Conservation (phyloP, 2,113 vertebrate species). For the Oxyruncus cristatus region DNA sequence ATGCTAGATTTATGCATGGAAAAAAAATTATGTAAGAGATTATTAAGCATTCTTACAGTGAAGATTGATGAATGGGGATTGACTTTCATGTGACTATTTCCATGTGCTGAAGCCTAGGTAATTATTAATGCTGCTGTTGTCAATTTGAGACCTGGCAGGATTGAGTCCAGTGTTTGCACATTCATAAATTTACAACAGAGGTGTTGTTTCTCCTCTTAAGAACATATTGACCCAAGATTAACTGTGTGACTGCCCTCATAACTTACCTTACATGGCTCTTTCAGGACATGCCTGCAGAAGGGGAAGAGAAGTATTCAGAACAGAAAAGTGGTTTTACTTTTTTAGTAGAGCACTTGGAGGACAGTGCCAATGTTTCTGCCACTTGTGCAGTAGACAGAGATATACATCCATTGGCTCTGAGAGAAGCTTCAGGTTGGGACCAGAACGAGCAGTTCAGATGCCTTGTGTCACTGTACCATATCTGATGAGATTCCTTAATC, state of each 20-base stretch:
- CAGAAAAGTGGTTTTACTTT: not conserved
- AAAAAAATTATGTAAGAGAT: not conserved
- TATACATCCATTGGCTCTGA: not conserved
- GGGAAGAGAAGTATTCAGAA: not conserved
- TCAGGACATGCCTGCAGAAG: not conserved
- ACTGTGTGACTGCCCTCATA: not conserved
- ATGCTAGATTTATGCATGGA: not conserved
- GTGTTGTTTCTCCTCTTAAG: not conserved
- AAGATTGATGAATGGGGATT: conserved; percentile 2
- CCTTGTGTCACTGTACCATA: not conserved
- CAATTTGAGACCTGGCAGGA: not conserved
- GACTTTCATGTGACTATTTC: not conserved
- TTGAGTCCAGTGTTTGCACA: not conserved
- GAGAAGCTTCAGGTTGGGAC: not conserved
- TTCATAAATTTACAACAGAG: not conserved
- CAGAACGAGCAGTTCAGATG: not conserved
- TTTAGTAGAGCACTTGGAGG: not conserved
- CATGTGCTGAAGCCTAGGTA: not conserved
- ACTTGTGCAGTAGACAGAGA: not conserved
- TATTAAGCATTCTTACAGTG: not conserved
- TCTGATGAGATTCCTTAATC: not conserved
- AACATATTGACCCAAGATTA: not conserved
- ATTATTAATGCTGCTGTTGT: not conserved
- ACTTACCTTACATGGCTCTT: not conserved
- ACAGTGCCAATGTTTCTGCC: not conserved